These are phyloP conservation scores for Acromyrmex heyeri DNA, from an alignment of 1,140 invertebrate species.

Conservation along the genomic window DNA sequence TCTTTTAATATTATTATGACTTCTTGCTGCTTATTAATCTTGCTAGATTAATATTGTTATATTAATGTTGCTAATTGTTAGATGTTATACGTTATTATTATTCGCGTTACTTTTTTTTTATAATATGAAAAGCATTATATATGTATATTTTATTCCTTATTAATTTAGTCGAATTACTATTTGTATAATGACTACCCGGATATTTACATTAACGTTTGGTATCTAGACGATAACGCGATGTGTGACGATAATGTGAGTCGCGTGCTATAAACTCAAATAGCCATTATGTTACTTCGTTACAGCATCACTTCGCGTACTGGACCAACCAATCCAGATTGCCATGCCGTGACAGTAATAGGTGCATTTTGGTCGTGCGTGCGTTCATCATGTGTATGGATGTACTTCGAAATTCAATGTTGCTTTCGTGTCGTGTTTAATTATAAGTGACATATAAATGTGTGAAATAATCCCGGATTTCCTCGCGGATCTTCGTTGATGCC, in stretches of 20 bases:
- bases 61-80: background rate
- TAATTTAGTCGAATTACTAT: too few relatives aligned
- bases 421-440: background rate
- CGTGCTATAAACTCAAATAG: slow-evolving; percentile 1
- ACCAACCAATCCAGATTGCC: background rate
- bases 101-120: background rate
- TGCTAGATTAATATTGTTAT: background rate
- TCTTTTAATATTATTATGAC: background rate
- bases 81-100: background rate
- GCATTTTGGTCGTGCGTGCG: background rate
- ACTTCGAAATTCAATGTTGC: background rate
- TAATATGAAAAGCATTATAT: too few relatives aligned
- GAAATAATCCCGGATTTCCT: background rate
- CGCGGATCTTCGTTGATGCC: background rate
- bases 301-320: slow-evolving; percentile 1
- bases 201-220: background rate
- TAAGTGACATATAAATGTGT: slow-evolving; percentile 28
- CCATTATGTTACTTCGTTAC: slow-evolving; percentile 45
- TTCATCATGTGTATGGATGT: background rate
- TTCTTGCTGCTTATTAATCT: background rate
- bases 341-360: background rate
- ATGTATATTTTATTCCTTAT: too few relatives aligned
- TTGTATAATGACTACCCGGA: background rate
- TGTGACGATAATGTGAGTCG: slow-evolving; percentile 17
- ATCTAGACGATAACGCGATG: slow-evolving; percentile 10